Evolutionary conservation across 2,797 vertebrate genomes (phyloP).

Genomic region (Micropoecilia bifurca): DNA sequence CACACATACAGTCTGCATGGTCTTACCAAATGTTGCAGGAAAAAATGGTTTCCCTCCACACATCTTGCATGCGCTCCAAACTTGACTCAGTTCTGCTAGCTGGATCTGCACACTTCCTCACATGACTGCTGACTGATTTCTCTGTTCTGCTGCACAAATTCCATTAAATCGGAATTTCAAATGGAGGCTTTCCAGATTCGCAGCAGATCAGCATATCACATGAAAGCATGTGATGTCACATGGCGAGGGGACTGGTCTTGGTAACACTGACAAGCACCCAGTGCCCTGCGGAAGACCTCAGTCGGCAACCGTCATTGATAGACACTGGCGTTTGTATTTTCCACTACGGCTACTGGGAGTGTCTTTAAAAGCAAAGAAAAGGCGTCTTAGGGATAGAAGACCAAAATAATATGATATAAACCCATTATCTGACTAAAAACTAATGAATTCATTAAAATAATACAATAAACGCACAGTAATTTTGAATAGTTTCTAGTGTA

Average conservation of each 20-base stretch:
- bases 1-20: background rate
- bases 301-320: constrained; percentile 29
- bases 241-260: constrained; percentile 68
- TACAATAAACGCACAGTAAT: background rate
- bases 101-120: constrained; percentile 66
- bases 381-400: background rate
- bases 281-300: constrained; percentile 56
- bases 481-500: too few relatives aligned
- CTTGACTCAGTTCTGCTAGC: constrained; percentile 54
- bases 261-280: constrained; percentile 52
- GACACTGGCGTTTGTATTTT: constrained; percentile 40
- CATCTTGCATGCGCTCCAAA: constrained; percentile 57
- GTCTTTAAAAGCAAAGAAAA: constrained; percentile 6
- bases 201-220: constrained; percentile 83
- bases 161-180: constrained; percentile 84
- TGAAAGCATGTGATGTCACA: constrained; percentile 89
- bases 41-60: constrained; percentile 49
- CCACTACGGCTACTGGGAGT: constrained; percentile 2
- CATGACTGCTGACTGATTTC: constrained; percentile 75
- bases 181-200: constrained; percentile 81
- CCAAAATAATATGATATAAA: background rate
- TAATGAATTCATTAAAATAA: background rate
- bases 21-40: constrained; percentile 62
- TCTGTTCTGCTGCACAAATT: constrained; percentile 79
- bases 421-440: background rate